phyloP scores from a whole-genome alignment of 1,140 invertebrate species.

The Metaphire vulgaris region DNA sequence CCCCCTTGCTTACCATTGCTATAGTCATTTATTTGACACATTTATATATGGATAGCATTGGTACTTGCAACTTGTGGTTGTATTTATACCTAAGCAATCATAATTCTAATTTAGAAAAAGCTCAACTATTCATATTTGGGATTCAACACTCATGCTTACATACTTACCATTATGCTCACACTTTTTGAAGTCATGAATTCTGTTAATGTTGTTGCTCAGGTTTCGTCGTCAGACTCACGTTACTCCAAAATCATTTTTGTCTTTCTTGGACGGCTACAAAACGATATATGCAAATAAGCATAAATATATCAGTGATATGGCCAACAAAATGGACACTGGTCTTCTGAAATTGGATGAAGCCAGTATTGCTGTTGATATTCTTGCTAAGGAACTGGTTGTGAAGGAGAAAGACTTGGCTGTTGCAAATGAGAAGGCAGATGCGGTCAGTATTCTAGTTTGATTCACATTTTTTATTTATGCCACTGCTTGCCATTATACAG shows the following conservation, averaged over 20 bases:
- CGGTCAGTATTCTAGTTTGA: slow-evolving; percentile 39
- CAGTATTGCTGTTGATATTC: slow-evolving; percentile 77
- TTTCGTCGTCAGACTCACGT: slow-evolving; percentile 83
- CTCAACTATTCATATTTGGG: too few species aligned
- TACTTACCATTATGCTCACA: too few species aligned
- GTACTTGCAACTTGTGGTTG: too few species aligned
- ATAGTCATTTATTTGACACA: too few species aligned
- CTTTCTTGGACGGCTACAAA: slow-evolving; percentile 91
- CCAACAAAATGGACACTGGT: slow-evolving; percentile 75
- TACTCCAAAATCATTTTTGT: slow-evolving; percentile 92
- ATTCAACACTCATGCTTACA: too few species aligned
- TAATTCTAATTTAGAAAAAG: too few species aligned
- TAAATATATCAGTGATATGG: slow-evolving; percentile 78
- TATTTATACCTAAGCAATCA: too few species aligned
- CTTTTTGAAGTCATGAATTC: too few species aligned
- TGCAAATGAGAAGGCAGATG: slow-evolving; percentile 81
- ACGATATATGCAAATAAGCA: slow-evolving; percentile 81
- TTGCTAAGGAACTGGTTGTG: slow-evolving; percentile 83
- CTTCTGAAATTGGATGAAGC: slow-evolving; percentile 89
- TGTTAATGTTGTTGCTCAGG: too few species aligned
- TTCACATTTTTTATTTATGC: not conserved
- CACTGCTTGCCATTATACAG: not conserved
- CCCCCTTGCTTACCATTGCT: too few species aligned
- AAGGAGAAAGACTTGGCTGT: slow-evolving; percentile 87
- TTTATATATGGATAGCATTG: too few species aligned